phyloP scores from a whole-genome alignment of 1,140 invertebrate genomes.

The Ostrea edulis region DNA sequence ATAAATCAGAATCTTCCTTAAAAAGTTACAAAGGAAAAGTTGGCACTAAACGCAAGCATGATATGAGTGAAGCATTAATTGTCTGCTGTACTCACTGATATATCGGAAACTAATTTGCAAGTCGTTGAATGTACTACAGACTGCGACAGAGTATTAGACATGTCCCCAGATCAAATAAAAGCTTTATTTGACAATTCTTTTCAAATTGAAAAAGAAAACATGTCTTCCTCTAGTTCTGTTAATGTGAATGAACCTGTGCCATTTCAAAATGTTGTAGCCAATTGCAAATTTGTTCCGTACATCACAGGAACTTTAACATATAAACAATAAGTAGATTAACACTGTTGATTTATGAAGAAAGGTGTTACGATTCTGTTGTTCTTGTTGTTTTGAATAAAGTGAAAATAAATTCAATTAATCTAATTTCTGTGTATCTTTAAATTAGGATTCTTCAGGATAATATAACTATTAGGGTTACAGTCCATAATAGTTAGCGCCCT shows the following conservation, averaged over 20 bases:
- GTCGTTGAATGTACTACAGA: too few species aligned
- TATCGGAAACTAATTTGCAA: too few species aligned
- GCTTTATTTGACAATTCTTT: too few species aligned
- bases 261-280: too few species aligned
- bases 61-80: not conserved
- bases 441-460: not conserved
- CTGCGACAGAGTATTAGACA: too few species aligned
- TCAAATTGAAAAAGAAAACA: too few species aligned
- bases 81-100: too few species aligned
- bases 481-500: too few species aligned
- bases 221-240: too few species aligned
- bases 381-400: not conserved
- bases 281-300: not conserved
- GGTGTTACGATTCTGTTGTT: not conserved
- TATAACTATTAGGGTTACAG: not conserved
- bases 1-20: conserved; percentile 40
- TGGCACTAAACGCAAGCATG: not conserved
- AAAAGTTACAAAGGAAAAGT: conserved; percentile 22
- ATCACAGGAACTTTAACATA: not conserved
- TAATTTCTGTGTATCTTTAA: not conserved
- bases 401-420: not conserved
- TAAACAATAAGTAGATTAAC: not conserved
- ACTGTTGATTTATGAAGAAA: not conserved
- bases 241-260: too few species aligned
- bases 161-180: too few species aligned